These are phyloP conservation scores for Macrosteles quadrilineatus DNA, from an alignment of 1,140 invertebrate genomes.

Conservation along the genomic window DNA sequence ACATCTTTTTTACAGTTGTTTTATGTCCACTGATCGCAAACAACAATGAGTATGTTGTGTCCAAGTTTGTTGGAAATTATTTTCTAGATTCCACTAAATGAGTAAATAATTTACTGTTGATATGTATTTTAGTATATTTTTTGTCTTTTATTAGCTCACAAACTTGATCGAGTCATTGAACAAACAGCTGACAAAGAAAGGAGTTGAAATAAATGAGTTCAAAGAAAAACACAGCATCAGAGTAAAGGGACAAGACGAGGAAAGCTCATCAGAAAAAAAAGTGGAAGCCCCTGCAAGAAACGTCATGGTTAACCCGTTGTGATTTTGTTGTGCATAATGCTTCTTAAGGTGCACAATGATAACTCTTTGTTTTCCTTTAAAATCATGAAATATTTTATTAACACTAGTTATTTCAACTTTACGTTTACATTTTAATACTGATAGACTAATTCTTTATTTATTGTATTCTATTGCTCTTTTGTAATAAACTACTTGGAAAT, in stretches of 20 bases:
- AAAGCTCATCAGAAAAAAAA: slow-evolving; percentile 35
- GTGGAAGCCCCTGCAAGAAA: slow-evolving; percentile 15
- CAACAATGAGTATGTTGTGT: too few relatives aligned
- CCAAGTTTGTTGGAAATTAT: too few relatives aligned
- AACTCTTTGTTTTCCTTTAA: background rate
- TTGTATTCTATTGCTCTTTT: background rate
- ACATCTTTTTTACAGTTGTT: too few relatives aligned
- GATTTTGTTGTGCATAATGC: background rate
- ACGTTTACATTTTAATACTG: background rate
- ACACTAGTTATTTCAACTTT: too few relatives aligned
- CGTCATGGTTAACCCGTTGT: slow-evolving; percentile 27
- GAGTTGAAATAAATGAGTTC: slow-evolving; percentile 89
- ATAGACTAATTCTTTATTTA: background rate
- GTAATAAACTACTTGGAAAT: background rate
- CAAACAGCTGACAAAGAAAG: slow-evolving; percentile 82
- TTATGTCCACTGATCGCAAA: too few relatives aligned
- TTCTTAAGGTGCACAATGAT: background rate
- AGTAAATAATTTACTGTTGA: too few relatives aligned
- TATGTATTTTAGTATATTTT: slow-evolving; percentile 6
- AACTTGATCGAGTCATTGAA: slow-evolving; percentile 76
- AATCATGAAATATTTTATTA: too few relatives aligned
- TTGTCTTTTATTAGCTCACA: slow-evolving; percentile 60
- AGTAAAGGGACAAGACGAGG: slow-evolving; percentile 65
- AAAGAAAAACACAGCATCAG: slow-evolving; percentile 89
- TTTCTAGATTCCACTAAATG: too few relatives aligned